These are phyloP conservation scores for Zaprionus kolodkinae DNA, from an alignment of 1,140 invertebrate species.

Conservation along the genomic window DNA sequence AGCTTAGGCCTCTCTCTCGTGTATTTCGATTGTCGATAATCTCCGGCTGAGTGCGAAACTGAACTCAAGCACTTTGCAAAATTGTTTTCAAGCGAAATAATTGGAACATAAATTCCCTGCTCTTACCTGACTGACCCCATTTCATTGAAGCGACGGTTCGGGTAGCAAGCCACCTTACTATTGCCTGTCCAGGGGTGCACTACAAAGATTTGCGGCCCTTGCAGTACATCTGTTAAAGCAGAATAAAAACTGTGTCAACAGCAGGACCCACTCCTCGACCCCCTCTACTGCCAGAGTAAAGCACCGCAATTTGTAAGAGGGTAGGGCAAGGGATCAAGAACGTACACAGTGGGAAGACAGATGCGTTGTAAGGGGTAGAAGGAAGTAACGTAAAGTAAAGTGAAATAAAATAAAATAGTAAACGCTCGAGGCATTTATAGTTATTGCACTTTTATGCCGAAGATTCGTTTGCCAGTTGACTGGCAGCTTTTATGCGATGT, in stretches of 20 bases:
- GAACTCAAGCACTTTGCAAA: slow-evolving; percentile 29
- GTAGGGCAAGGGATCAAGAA: slow-evolving; percentile 15
- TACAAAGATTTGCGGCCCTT: slow-evolving; percentile 24
- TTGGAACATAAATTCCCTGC: slow-evolving; percentile 44
- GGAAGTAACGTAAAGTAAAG: neutral
- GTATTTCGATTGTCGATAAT: slow-evolving; percentile 10
- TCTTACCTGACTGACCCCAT: slow-evolving; percentile 34
- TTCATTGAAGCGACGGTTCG: slow-evolving; percentile 11
- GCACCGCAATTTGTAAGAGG: slow-evolving; percentile 30
- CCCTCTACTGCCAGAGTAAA: slow-evolving; percentile 7
- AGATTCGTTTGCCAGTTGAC: slow-evolving; percentile 23
- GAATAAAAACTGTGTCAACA: slow-evolving; percentile 52
- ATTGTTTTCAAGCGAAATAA: slow-evolving; percentile 44
- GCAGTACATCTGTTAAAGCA: slow-evolving; percentile 45
- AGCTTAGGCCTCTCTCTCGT: neutral
- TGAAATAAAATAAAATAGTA: slow-evolving; percentile 37
- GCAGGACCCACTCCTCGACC: slow-evolving; percentile 4
- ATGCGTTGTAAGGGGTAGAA: neutral
- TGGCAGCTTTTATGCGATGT: slow-evolving; percentile 26
- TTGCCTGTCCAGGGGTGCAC: slow-evolving; percentile 13
- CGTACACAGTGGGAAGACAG: neutral
- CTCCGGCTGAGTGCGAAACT: neutral
- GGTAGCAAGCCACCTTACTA: slow-evolving; percentile 7
- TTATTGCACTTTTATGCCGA: slow-evolving; percentile 41
- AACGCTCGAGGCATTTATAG: slow-evolving; percentile 38